phyloP scores from a whole-genome alignment of 2,797 vertebrate species.

The Pangasius sanitwongsei region DNA sequence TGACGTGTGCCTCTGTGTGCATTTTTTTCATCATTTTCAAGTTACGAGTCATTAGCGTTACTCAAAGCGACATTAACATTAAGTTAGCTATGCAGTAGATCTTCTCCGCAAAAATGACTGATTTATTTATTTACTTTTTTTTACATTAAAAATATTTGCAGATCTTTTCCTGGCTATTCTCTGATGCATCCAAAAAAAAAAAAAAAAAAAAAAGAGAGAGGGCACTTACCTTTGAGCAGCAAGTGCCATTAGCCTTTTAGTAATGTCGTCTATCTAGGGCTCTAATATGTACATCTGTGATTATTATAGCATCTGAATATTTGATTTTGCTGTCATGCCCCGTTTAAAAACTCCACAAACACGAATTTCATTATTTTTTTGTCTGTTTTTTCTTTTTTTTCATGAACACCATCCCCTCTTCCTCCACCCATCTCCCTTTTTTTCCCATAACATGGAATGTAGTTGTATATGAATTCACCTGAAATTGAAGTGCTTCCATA shows the following conservation, averaged over 20 bases:
- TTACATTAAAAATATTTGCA: not conserved
- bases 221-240: not conserved
- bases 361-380: constrained; percentile 18
- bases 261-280: not conserved
- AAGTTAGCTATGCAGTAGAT: not conserved
- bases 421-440: not conserved
- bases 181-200: not conserved
- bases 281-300: constrained; percentile 4
- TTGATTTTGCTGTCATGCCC: constrained; percentile 57
- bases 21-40: not conserved
- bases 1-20: not conserved
- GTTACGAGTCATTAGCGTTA: not conserved
- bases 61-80: not conserved
- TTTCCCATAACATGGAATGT: constrained; percentile 53
- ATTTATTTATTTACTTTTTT: not conserved
- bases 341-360: constrained; percentile 7
- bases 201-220: not conserved
- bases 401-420: not conserved
- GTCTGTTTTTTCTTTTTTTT: constrained; percentile 24
- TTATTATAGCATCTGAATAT: constrained; percentile 40
- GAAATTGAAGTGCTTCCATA: constrained; percentile 68
- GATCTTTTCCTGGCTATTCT: not conserved
- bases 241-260: too few species aligned
- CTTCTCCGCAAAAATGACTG: not conserved
- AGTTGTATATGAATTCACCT: constrained; percentile 58